Evolutionary conservation across 2,113 vertebrate species (phyloP).

Genomic region (Caracal caracal): DNA sequence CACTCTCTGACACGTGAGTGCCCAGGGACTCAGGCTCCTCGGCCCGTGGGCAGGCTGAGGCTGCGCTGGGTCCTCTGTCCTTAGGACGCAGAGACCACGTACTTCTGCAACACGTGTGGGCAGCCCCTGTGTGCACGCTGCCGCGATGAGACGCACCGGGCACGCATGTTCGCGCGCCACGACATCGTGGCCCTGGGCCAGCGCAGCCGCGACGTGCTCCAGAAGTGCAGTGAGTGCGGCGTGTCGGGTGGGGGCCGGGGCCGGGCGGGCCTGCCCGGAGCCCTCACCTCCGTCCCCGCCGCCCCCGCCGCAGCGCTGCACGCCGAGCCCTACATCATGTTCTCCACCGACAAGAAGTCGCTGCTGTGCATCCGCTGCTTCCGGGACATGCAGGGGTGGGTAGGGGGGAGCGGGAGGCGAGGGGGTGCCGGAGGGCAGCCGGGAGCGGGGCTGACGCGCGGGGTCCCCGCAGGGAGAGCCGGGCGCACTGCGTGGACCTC

Average conservation of each 20-base stretch:
- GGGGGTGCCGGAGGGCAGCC: accelerated
- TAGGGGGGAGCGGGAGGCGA: background rate
- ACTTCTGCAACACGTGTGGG: conserved; percentile 95
- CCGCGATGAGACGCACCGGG: conserved; percentile 93
- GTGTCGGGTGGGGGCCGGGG: accelerated
- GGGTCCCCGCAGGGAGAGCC: conserved; percentile 88
- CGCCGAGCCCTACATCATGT: conserved; percentile 96
- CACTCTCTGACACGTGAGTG: accelerated
- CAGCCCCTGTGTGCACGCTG: conserved; percentile 94
- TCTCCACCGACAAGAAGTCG: conserved; percentile 95
- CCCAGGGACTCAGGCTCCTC: background rate
- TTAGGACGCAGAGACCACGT: conserved; percentile 92
- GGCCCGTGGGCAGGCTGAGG: background rate
- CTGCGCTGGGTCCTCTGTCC: background rate
- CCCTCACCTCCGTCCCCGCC: background rate
- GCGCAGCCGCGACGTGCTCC: conserved; percentile 93
- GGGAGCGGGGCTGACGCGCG: background rate
- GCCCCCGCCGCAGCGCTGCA: conserved; percentile 88
- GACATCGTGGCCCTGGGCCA: conserved; percentile 95
- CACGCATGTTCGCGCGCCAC: conserved; percentile 94
- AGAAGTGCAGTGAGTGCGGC: conserved; percentile 92
- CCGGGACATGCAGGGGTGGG: conserved; percentile 97
- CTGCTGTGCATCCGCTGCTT: conserved; percentile 98
- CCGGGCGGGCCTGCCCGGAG: too few relatives aligned
- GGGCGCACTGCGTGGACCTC: conserved; percentile 96